Evolutionary conservation across 2,797 vertebrate genomes (phyloP).

Genomic region (Centropyge bicolor): DNA sequence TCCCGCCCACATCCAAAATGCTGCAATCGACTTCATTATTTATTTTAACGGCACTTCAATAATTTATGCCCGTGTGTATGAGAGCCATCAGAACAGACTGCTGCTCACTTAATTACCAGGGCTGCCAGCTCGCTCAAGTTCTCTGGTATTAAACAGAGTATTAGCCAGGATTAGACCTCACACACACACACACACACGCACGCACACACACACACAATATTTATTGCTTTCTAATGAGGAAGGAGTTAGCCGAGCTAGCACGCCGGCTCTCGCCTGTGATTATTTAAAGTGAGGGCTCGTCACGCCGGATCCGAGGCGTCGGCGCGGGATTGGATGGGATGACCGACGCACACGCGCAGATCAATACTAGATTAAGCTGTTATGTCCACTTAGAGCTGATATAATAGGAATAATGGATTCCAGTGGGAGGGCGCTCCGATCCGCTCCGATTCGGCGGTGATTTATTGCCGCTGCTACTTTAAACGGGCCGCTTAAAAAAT

Average conservation of each 20-base stretch:
- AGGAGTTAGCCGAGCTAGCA: constrained; percentile 48
- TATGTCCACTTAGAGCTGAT: constrained; percentile 79
- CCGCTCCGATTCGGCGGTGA: constrained; percentile 72
- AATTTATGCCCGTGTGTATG: constrained; percentile 81
- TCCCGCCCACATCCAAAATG: constrained; percentile 82
- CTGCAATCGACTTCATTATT: constrained; percentile 83
- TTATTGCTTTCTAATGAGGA: constrained; percentile 70
- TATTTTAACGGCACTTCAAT: constrained; percentile 84
- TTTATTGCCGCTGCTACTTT: constrained; percentile 82
- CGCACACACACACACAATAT: constrained; percentile 42
- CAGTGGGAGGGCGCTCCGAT: constrained; percentile 58
- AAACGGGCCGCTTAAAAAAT: constrained; percentile 83
- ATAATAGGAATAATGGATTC: constrained; percentile 79
- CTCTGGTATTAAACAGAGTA: constrained; percentile 75
- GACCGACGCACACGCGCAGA: constrained; percentile 56
- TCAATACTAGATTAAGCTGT: constrained; percentile 79
- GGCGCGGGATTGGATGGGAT: constrained; percentile 61
- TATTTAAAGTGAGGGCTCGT: constrained; percentile 56
- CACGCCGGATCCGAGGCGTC: constrained; percentile 36
- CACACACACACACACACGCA: constrained; percentile 42
- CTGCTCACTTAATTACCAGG: constrained; percentile 81
- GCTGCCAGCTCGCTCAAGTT: constrained; percentile 75
- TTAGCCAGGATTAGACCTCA: constrained; percentile 80
- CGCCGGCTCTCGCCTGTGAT: constrained; percentile 53
- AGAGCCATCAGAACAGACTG: constrained; percentile 78